phyloP scores from a whole-genome alignment of 2,113 vertebrate genomes.

The Xiphophorus maculatus region DNA sequence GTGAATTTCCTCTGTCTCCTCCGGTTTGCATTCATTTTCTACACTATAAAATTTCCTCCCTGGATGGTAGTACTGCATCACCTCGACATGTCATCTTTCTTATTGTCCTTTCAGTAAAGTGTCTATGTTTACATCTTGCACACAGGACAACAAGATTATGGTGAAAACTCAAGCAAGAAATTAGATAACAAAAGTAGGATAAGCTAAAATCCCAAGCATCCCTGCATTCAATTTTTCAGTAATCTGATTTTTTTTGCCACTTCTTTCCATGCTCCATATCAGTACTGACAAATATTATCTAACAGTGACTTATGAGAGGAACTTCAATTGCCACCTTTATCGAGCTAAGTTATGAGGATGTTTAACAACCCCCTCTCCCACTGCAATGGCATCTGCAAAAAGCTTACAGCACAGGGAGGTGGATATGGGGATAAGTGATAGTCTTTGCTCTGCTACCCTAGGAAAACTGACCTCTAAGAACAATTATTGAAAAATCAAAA shows the following conservation, averaged over 20 bases:
- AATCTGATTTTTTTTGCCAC: constrained; percentile 9
- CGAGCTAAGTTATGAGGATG: neutral
- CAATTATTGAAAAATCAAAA: neutral
- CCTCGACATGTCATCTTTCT: neutral
- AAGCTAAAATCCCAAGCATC: constrained; percentile 4
- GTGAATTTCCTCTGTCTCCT: neutral
- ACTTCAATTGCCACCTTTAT: neutral
- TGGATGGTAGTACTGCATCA: neutral
- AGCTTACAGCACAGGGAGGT: neutral
- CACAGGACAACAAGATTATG: constrained; percentile 24
- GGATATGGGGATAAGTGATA: neutral
- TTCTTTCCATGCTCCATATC: neutral
- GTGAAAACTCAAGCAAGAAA: constrained; percentile 28
- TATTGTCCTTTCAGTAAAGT: constrained; percentile 1
- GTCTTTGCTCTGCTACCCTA: neutral
- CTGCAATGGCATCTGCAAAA: neutral
- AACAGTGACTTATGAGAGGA: constrained; percentile 6
- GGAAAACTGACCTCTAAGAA: neutral
- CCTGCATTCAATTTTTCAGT: neutral
- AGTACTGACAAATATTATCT: constrained; percentile 6
- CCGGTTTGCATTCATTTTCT: neutral
- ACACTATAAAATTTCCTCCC: neutral
- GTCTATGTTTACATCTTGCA: constrained; percentile 8
- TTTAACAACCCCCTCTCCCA: neutral
- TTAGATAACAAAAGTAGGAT: constrained; percentile 27